A percentile compares a stretch with the other conserved stretches of the same genome.
These are phyloP conservation scores for Onychostoma macrolepis DNA, from an alignment of 2,113 vertebrate species.

Conservation along the genomic window DNA sequence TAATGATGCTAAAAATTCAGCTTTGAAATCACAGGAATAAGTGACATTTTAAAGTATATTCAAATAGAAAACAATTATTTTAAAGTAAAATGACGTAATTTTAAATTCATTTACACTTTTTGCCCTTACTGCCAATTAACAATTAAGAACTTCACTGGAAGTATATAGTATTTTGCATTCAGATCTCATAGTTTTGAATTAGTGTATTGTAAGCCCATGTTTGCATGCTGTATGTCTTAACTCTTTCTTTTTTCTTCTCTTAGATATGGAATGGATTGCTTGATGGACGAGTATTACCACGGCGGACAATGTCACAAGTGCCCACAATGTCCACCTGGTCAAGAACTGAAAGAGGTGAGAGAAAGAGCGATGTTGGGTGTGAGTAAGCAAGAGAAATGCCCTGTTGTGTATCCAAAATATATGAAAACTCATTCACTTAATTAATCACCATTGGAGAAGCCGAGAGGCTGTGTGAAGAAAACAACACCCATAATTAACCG, in stretches of 20 bases:
- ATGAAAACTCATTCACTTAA: not conserved
- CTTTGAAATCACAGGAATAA: no score
- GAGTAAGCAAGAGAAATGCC: not conserved
- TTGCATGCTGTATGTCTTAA: not conserved
- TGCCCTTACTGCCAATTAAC: not conserved
- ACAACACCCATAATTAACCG: not conserved
- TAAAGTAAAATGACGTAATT: no score
- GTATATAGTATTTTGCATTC: not conserved
- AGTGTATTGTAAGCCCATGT: not conserved
- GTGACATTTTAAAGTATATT: no score
- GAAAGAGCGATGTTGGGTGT: not conserved
- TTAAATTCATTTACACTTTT: not conserved
- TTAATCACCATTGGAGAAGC: not conserved
- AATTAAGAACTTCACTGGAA: not conserved
- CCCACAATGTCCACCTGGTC: constrained; percentile 77
- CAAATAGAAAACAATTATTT: no score
- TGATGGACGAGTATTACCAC: constrained; percentile 73
- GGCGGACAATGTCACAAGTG: constrained; percentile 74
- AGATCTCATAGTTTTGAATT: not conserved
- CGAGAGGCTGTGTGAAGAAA: not conserved
- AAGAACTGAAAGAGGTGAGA: constrained; percentile 81
- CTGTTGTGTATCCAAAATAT: not conserved
- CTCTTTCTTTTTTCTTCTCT: not conserved
- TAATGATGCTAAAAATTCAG: no score
- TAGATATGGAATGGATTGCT: constrained; percentile 70